phyloP scores from a whole-genome alignment of 2,888 invertebrate species.

The Iselma pallidipennis region DNA sequence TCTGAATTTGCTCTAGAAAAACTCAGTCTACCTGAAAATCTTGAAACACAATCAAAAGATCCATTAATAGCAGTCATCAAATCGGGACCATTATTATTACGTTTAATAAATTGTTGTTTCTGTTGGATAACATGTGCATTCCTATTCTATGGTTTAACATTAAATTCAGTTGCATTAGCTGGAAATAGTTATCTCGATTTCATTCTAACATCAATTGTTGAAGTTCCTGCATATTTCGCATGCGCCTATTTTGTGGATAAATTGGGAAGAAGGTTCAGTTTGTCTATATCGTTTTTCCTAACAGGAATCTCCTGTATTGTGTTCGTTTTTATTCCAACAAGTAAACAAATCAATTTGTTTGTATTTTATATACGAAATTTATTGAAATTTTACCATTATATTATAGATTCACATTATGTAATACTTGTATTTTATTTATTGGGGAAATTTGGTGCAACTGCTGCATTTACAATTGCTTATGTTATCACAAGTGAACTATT shows the following conservation, averaged over 20 bases:
- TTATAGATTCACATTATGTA: constrained; percentile 41
- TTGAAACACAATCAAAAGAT: constrained; percentile 10
- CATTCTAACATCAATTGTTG: constrained; percentile 68
- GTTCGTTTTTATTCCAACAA: constrained; percentile 62
- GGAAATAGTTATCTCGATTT: constrained; percentile 80
- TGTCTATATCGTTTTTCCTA: constrained; percentile 65
- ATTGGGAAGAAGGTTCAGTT: constrained; percentile 66
- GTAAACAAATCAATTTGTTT: constrained; percentile 56
- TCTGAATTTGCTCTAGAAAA: constrained; percentile 47
- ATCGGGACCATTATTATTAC: constrained; percentile 59
- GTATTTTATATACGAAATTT: background rate
- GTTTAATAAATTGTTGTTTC: constrained; percentile 69
- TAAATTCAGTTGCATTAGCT: constrained; percentile 74
- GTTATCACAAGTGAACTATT: constrained; percentile 72
- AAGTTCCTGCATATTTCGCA: constrained; percentile 73
- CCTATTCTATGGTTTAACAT: constrained; percentile 78
- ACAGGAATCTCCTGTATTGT: constrained; percentile 65
- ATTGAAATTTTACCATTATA: background rate
- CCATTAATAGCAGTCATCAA: constrained; percentile 56
- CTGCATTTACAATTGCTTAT: constrained; percentile 68
- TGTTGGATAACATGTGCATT: constrained; percentile 81
- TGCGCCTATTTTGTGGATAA: constrained; percentile 67
- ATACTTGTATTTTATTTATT: constrained; percentile 62
- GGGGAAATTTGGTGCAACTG: constrained; percentile 69
- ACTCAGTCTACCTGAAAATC: constrained; percentile 27